Base-by-base conservation (phyloP, 2,888 invertebrate species). In the Callyntrura guangdongensis region DNA sequence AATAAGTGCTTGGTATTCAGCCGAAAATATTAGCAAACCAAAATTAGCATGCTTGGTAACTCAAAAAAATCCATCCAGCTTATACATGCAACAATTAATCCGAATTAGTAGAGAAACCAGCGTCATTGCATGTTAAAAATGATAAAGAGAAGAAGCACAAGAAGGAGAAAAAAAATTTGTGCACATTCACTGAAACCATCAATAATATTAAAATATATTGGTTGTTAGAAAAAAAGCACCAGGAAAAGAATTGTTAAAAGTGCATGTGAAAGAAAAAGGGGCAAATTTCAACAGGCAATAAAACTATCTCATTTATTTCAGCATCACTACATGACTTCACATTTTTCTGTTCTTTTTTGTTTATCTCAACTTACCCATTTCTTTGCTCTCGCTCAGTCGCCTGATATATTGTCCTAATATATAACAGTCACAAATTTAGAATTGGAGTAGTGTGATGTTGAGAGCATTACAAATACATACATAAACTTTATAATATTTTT, bases 321-420 rank as follows among this genome's bases (percentile, higher is more conserved):
- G 67, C 87, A 88, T 88, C 82, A 79, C 79, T 59, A 79, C 79
- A 83, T 49, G 49, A 67, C 59, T 25, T 74, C 79, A 56, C 59
- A 36, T 56, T 86, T 74, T 86, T 67, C 64, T 81, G 69, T 53
- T 72, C 87, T 49, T 83, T 74, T 90, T 64, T 6, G 36, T 2
- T 36, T 61, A 89, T 86, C 91, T 91, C 67, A 92, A 92, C 93
- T 93, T 93, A 93, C 93, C 92, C 92, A 91, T 89, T 90, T 93
- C 93, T 92, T 92, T 93, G 91, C 90, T 93, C 93, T 94, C 93
- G 92, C 94, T 94, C 93, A 94, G 93, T 91, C 94, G 93, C 92
- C 94, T 93, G 93, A 94, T 93, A 94, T 94, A 94, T 93, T 93
- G 93, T 91, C 93, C 93, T 93, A 93, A 91, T 90, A 88, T 86